These are phyloP conservation scores for Nasonia giraulti DNA, from an alignment of 1,140 invertebrate species.

Conservation along the genomic window DNA sequence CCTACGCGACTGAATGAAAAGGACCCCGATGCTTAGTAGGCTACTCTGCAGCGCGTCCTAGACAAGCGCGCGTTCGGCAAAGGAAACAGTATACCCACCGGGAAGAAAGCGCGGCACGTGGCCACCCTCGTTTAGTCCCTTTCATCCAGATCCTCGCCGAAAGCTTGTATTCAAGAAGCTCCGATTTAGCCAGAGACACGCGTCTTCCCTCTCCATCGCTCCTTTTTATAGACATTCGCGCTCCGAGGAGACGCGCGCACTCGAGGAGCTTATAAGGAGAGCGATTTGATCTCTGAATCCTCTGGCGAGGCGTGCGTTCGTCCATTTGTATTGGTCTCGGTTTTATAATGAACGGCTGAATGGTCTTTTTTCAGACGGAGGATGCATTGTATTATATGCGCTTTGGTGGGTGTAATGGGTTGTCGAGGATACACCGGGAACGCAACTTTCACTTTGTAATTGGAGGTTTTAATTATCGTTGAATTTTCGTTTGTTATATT, in stretches of 20 bases:
- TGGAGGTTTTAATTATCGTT: background rate
- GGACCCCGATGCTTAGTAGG: constrained; percentile 44
- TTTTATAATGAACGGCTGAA: constrained; percentile 14
- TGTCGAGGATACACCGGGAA: background rate
- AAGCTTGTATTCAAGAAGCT: background rate
- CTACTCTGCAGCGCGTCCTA: constrained; percentile 2
- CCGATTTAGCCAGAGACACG: constrained; percentile 30
- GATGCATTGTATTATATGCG: background rate
- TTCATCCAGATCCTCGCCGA: constrained; percentile 54
- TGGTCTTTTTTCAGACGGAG: constrained; percentile 33
- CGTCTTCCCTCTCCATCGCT: constrained; percentile 51
- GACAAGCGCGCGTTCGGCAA: background rate
- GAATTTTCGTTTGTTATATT: background rate
- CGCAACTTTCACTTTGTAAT: constrained; percentile 9
- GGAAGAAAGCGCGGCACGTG: constrained; percentile 65
- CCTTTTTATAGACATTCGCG: constrained; percentile 9
- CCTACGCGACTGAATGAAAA: constrained; percentile 48
- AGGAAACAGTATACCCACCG: constrained; percentile 40
- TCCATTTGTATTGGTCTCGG: background rate
- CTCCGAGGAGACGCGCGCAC: background rate
- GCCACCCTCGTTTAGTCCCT: constrained; percentile 55
- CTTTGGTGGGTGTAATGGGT: constrained; percentile 24
- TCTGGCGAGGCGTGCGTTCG: background rate
- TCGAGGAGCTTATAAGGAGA: background rate
- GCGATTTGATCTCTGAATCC: constrained; percentile 19